These are phyloP conservation scores for Hypsopygia costalis DNA, from an alignment of 2,888 invertebrate genomes.

Conservation along the genomic window DNA sequence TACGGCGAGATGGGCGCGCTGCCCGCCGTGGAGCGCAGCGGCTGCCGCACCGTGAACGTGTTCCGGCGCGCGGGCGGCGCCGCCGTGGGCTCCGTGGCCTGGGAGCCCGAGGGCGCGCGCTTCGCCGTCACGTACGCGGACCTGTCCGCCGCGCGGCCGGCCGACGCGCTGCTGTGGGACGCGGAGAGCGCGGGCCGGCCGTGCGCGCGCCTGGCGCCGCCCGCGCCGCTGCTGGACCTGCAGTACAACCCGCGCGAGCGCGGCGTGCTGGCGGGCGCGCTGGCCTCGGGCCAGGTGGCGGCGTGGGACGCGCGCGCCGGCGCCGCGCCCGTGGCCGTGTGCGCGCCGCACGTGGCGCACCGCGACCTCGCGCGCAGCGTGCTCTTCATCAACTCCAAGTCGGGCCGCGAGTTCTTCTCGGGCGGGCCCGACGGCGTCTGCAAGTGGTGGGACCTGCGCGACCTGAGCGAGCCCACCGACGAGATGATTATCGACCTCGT, in stretches of 20 bases:
- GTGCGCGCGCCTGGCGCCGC: constrained; percentile 83
- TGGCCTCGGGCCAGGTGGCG: constrained; percentile 83
- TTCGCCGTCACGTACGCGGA: constrained; percentile 92
- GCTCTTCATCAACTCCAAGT: constrained; percentile 94
- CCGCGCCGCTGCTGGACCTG: constrained; percentile 86
- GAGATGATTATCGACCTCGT: constrained; percentile 84
- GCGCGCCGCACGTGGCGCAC: constrained; percentile 90
- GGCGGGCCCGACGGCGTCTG: constrained; percentile 93
- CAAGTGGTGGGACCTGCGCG: constrained; percentile 89
- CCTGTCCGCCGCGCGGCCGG: constrained; percentile 54
- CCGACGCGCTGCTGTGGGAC: constrained; percentile 89
- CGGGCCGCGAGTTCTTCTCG: constrained; percentile 96
- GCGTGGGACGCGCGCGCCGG: constrained; percentile 91
- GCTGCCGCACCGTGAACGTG: constrained; percentile 89
- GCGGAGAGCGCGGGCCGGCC: constrained; percentile 92
- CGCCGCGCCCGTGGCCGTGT: constrained; percentile 84
- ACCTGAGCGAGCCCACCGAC: constrained; percentile 82
- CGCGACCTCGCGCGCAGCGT: constrained; percentile 91
- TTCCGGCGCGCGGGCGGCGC: constrained; percentile 84
- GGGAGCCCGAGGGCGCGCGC: constrained; percentile 91
- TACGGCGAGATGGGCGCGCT: constrained; percentile 86
- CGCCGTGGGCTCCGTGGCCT: constrained; percentile 88
- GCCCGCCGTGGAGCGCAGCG: constrained; percentile 82
- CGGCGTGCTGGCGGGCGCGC: constrained; percentile 83
- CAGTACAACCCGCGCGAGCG: constrained; percentile 92